phyloP scores from a whole-genome alignment of 2,797 vertebrate genomes.

The Euthynnus affinis region DNA sequence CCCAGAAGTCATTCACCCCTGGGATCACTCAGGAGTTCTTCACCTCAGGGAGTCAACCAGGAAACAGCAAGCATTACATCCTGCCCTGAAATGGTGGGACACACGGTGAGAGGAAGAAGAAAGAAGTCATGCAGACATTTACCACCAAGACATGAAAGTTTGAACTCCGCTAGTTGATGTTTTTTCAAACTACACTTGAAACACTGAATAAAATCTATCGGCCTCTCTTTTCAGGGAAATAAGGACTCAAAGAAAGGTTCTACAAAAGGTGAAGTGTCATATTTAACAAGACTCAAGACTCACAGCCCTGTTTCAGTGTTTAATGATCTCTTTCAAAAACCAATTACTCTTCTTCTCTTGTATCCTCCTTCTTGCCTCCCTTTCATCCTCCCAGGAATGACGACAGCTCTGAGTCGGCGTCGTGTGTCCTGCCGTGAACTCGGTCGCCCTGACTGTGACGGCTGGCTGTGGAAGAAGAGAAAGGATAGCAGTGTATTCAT shows the following conservation, averaged over 20 bases:
- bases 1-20: constrained; percentile 50
- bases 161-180: neutral
- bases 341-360: neutral
- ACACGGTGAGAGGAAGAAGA: constrained; percentile 70
- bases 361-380: neutral
- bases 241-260: constrained; percentile 78
- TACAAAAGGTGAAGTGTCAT: constrained; percentile 80
- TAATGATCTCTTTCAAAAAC: neutral
- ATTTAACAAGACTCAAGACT: neutral
- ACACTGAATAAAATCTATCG: neutral
- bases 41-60: constrained; percentile 34
- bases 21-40: constrained; percentile 51
- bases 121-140: neutral
- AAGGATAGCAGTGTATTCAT: constrained; percentile 91
- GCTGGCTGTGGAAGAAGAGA: constrained; percentile 96
- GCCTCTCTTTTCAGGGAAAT: constrained; percentile 71
- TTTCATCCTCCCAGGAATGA: constrained; percentile 64
- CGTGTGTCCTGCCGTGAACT: constrained; percentile 95
- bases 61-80: constrained; percentile 76
- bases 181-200: neutral
- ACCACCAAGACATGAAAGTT: neutral
- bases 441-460: constrained; percentile 91
- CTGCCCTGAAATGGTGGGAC: constrained; percentile 84
- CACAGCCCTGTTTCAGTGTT: neutral
- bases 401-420: constrained; percentile 87